Evolutionary conservation across 2,797 vertebrate genomes (phyloP).

Genomic region (Neomorphus geoffroyi): DNA sequence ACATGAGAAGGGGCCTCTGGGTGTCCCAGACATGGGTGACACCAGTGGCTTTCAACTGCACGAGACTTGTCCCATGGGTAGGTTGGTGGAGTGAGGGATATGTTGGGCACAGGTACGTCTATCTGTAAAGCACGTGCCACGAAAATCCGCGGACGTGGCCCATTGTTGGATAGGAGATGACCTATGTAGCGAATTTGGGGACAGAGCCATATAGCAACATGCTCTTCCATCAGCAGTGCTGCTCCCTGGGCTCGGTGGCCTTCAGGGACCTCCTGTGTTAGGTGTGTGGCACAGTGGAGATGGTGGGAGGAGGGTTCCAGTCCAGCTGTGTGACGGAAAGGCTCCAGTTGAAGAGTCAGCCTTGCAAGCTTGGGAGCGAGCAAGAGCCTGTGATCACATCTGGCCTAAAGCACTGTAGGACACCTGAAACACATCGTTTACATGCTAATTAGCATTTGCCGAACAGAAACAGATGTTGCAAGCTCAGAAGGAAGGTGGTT

Average conservation of each 20-base stretch:
- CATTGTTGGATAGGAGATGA: neutral
- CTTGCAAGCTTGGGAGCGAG: neutral
- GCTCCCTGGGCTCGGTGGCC: neutral
- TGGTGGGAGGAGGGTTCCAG: neutral
- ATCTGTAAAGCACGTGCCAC: neutral
- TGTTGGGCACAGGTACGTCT: neutral
- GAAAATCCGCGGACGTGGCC: neutral
- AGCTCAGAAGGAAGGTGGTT: neutral
- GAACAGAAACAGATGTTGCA: neutral
- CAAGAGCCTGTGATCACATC: neutral
- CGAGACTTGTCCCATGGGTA: fast-evolving
- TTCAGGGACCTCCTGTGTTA: neutral
- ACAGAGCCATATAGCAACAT: neutral
- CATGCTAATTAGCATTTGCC: neutral
- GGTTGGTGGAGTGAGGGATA: neutral
- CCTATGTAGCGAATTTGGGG: fast-evolving
- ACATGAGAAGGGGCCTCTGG: neutral
- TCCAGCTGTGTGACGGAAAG: neutral
- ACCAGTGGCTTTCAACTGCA: neutral
- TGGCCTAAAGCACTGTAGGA: neutral
- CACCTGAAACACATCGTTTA: slow-evolving; percentile 15
- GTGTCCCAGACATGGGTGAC: neutral
- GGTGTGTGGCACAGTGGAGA: neutral
- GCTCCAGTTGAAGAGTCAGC: neutral
- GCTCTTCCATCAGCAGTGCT: neutral